Evolutionary conservation across 23 tunicate species (phyloP), one percentile per base, ranked within the genome.

Genomic region (Halocynthia roretzi): DNA sequence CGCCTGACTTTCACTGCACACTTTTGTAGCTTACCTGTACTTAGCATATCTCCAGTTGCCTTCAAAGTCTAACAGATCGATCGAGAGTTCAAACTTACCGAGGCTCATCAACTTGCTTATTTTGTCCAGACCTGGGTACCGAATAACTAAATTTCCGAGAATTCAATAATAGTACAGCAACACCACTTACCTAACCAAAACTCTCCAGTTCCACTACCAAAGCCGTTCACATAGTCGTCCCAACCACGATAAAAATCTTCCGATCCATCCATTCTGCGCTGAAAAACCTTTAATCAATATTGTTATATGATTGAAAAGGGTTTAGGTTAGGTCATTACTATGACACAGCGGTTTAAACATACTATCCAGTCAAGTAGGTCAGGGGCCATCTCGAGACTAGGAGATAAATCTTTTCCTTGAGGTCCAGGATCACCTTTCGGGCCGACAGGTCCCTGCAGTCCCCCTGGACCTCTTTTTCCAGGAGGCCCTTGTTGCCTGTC

Each of bases 11-110:
- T 20, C 22, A 15, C 19, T 10, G 15, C 22, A 9, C 22, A 48
- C 49, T 68, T 23, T n/a, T 18, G 4, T 4, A 19, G 20, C 72
- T 76, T 78, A 68, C 83, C 66, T 54, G 76, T 80, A 80, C n/a
- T 80, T 9, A 7, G 83, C 83, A 51, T 80, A 69, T 23, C 53
- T 56, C 62, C 60, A 52, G 19, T 68, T 68, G 6, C 63, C 61
- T 20, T 80, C 83, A 69, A 69, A 80, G 54, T 80, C 72, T 80
- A 68, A 50, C 23, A 80, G 51, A 51, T 80, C 83, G 5, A 80
- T 56, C 53, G 76, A 12, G 31, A 68, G 76, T 70, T 80, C 66
- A 40, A 68, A 68, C 14, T 68, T 68, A 14, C 71, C 31, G 51
- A 31, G 71, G 15, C 53, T 53, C 40, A 69, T 80, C 7, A 80